Conservation (phyloP, 2,113 vertebrate genomes). For the Halcyon malimbica region DNA sequence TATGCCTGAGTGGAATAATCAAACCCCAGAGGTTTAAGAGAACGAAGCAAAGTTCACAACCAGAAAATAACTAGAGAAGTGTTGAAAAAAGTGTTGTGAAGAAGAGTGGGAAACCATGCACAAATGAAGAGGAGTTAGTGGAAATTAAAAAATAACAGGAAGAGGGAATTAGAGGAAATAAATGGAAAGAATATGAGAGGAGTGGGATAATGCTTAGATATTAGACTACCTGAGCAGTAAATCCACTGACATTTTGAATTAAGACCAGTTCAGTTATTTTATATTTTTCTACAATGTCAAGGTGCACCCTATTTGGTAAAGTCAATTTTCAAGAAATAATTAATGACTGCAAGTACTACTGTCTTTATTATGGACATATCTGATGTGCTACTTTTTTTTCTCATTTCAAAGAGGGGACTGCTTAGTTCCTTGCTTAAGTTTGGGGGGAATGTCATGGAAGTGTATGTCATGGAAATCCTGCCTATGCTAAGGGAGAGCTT, state of each 20-base stretch:
- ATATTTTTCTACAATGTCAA: slow-evolving; percentile 28
- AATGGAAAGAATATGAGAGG: background rate
- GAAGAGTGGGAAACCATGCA: background rate
- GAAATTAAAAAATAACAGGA: background rate
- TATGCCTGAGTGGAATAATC: background rate
- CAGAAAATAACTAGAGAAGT: background rate
- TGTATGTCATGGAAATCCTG: background rate
- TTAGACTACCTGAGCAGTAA: background rate
- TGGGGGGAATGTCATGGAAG: background rate
- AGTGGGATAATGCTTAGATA: background rate
- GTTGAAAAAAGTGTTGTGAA: background rate
- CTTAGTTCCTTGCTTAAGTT: background rate
- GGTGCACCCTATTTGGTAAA: background rate
- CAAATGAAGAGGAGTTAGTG: background rate
- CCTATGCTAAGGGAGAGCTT: background rate
- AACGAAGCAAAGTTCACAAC: background rate
- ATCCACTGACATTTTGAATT: slow-evolving; percentile 4
- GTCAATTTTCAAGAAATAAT: background rate
- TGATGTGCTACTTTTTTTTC: background rate
- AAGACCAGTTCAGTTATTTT: slow-evolving; percentile 5
- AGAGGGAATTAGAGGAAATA: background rate
- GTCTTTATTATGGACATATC: background rate
- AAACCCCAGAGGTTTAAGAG: background rate
- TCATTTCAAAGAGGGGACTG: background rate
- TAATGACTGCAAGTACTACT: background rate